A percentile compares a stretch with the other conserved stretches of the same genome.
Conservation (phyloP, 2,797 vertebrate species). For the Huso huso region DNA sequence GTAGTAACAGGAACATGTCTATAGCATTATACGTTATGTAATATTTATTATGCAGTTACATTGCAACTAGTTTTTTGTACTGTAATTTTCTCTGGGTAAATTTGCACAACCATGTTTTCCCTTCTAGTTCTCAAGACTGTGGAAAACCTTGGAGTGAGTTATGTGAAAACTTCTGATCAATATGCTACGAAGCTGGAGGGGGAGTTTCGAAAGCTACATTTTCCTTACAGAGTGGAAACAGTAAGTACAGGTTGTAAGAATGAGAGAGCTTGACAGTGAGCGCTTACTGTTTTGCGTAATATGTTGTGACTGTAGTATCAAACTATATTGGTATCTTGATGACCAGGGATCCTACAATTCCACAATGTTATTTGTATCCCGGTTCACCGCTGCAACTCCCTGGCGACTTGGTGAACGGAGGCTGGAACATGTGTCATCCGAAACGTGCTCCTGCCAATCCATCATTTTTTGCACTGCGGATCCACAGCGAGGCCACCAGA, state of each 20-base stretch:
- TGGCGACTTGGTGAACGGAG: too few relatives aligned
- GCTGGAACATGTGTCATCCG: too few relatives aligned
- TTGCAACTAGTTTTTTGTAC: too few relatives aligned
- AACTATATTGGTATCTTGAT: neutral
- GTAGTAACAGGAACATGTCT: slow-evolving; percentile 21
- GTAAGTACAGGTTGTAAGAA: slow-evolving; percentile 37
- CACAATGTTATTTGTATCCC: too few relatives aligned
- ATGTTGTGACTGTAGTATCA: neutral
- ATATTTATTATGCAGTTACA: too few relatives aligned
- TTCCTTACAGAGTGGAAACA: slow-evolving; percentile 57
- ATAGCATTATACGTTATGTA: too few relatives aligned
- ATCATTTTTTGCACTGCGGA: too few relatives aligned
- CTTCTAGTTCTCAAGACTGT: slow-evolving; percentile 80
- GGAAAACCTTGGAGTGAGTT: slow-evolving; percentile 82
- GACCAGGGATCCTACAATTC: too few relatives aligned
- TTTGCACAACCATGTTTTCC: neutral
- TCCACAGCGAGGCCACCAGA: too few relatives aligned
- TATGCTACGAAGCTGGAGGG: slow-evolving; percentile 58
- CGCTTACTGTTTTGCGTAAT: neutral
- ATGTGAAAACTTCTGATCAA: slow-evolving; percentile 45
- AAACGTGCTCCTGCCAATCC: too few relatives aligned
- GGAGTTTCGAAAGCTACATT: slow-evolving; percentile 67
- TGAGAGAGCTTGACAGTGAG: neutral
- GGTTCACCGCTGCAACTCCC: too few relatives aligned
- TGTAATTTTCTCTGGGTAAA: too few relatives aligned